Base-by-base conservation (phyloP, 2,113 vertebrate species). In the Vicugna pacos region DNA sequence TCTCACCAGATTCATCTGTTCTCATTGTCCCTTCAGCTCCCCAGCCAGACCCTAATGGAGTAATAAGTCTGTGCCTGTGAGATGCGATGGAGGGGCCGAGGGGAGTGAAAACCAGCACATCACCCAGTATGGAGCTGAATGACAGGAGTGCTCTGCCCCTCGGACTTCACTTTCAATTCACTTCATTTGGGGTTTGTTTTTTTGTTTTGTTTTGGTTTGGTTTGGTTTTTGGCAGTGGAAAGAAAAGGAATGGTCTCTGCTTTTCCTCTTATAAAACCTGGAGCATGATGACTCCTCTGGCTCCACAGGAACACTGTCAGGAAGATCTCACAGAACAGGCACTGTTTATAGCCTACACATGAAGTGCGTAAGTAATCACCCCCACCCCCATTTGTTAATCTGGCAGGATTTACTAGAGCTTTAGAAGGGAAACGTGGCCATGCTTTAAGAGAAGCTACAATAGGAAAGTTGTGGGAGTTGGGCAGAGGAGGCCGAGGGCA, bases 1-100 rank as follows among this genome's bases (percentile, higher is more conserved):
- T 22, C 73, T 77, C 70, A 89, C 80, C 93, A 94, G 77, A 94
- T 95, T 94, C 52, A 14, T 91, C 8, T n/a, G 62, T 96, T 91
- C 69, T 80, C 86, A 75, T 94, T 97, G 89, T 95, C 88, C 69
- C 56, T 50, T 80, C 62, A 14, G 50, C 73, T 89, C 54, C 62
- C 38, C 26, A 86, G 95, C 86, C 93, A 98, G 89, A 82, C 67
- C 52, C 89, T 96, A 83, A 89, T 76, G 88, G 93, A 26, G 26
- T 94, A 96, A 96, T 85, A 94, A 95, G 72, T 89, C 65, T 89
- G 70, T 56, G 58, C 60, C 92, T 69, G 4, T 91, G 76, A 95
- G 81, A 81, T 69, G 58, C 28, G 35, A 46, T 50, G 64, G 30
- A 70, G 73, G 77, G 65, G 42, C 54, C 11, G 24, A 81, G 62